Percentiles rank a stretch among this genome's conserved stretches.
phyloP scores from a whole-genome alignment of 2,113 vertebrate species.

The Sterrhoptilus dennistouni region DNA sequence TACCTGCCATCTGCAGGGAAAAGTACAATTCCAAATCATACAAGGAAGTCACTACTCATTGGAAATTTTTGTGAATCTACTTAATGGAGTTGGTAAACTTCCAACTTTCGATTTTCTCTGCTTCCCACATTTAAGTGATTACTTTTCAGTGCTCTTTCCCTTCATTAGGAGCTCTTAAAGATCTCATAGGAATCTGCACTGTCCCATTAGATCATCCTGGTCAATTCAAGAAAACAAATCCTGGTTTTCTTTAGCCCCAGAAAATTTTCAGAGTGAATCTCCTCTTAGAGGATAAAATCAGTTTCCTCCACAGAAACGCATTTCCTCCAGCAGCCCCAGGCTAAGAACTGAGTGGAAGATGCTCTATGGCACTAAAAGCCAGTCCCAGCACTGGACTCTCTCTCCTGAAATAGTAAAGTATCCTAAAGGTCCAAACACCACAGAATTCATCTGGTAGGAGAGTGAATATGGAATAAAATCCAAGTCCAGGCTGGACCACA shows the following conservation, averaged over 20 bases:
- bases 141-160: background rate
- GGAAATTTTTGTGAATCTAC: background rate
- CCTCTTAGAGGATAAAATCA: background rate
- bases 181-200: background rate
- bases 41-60: background rate
- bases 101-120: background rate
- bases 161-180: background rate
- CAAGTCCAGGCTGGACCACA: background rate
- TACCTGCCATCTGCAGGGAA: background rate
- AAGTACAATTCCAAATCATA: background rate
- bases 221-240: background rate
- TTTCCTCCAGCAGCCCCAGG: background rate
- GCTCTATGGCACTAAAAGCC: background rate
- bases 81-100: background rate
- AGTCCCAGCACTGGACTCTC: background rate
- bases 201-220: background rate
- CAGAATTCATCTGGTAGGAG: background rate
- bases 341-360: background rate
- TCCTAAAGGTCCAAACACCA: background rate
- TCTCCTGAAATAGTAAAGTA: background rate
- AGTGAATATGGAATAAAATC: background rate
- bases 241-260: background rate
- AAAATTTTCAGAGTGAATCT: background rate
- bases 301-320: background rate
- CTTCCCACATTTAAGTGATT: background rate